Evolutionary conservation across 1,140 invertebrate species (phyloP).

Genomic region (Acromyrmex charruanus): DNA sequence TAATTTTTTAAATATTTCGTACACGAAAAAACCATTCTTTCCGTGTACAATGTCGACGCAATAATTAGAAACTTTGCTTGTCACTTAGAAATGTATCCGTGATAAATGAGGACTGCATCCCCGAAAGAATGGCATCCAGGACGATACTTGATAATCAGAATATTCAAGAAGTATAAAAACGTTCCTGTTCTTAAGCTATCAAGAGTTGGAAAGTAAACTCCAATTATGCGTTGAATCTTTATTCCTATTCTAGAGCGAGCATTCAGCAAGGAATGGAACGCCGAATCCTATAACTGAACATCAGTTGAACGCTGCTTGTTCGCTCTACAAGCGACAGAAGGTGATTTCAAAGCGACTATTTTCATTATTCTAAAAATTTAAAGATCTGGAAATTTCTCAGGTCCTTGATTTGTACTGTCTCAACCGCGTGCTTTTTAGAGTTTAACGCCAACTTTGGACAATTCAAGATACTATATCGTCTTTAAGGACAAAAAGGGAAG

Average conservation of each 20-base stretch:
- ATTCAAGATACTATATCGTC: constrained; percentile 15
- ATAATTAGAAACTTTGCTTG: background rate
- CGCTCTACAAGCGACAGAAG: constrained; percentile 12
- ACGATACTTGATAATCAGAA: background rate
- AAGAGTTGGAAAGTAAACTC: constrained; percentile 1
- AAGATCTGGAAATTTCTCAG: background rate
- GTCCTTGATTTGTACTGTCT: background rate
- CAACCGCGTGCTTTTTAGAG: background rate
- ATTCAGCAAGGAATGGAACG: background rate
- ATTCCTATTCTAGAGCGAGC: background rate
- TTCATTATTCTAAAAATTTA: background rate
- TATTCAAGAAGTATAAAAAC: background rate
- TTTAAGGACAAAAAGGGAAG: constrained; percentile 51
- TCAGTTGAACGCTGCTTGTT: constrained; percentile 17
- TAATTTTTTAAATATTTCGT: too few relatives aligned
- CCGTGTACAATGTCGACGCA: background rate
- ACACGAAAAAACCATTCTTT: too few relatives aligned
- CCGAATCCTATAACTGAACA: background rate
- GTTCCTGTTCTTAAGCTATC: background rate
- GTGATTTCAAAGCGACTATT: constrained; percentile 7
- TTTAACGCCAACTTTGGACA: background rate
- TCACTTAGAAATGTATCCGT: background rate
- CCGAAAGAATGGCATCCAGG: background rate
- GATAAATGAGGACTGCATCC: background rate
- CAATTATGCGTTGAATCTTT: background rate